A percentile compares a stretch with the other conserved stretches of the same genome.
phyloP scores from a whole-genome alignment of 1,140 invertebrate species.

The Achroia grisella region DNA sequence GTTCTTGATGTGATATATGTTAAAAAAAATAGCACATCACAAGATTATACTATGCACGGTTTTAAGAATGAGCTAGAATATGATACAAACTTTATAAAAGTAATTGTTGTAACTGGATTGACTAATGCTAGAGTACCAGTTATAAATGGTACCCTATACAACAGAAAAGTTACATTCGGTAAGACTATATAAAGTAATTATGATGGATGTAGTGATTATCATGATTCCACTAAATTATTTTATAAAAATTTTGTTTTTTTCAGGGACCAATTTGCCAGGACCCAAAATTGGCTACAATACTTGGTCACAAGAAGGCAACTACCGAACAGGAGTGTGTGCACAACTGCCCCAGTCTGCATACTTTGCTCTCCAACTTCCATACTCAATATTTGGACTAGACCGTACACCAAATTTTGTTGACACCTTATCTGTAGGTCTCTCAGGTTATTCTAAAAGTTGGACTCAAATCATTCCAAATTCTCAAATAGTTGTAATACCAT shows the following conservation, averaged over 20 bases:
- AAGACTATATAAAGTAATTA: slow-evolving; percentile 28
- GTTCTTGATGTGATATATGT: slow-evolving; percentile 89
- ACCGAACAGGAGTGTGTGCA: slow-evolving; percentile 82
- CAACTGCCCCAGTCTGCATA: slow-evolving; percentile 96
- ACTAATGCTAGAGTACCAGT: slow-evolving; percentile 82
- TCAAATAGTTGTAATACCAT: slow-evolving; percentile 96
- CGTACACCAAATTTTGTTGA: slow-evolving; percentile 98
- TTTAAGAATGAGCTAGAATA: slow-evolving; percentile 93
- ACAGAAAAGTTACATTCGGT: slow-evolving; percentile 85
- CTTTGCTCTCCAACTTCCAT: slow-evolving; percentile 93
- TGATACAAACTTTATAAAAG: slow-evolving; percentile 96
- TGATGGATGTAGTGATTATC: slow-evolving; percentile 2
- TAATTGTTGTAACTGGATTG: slow-evolving; percentile 91
- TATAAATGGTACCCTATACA: slow-evolving; percentile 80
- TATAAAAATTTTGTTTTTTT: slow-evolving; percentile 30
- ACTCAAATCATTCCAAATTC: slow-evolving; percentile 98
- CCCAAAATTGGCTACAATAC: slow-evolving; percentile 91
- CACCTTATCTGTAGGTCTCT: slow-evolving; percentile 87
- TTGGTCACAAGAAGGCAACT: slow-evolving; percentile 86
- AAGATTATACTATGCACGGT: slow-evolving; percentile 78
- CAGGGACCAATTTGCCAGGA: slow-evolving; percentile 91
- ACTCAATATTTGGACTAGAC: slow-evolving; percentile 95
- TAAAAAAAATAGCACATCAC: slow-evolving; percentile 73
- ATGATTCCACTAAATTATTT: slow-evolving; percentile 3
- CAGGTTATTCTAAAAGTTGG: slow-evolving; percentile 81